Evolutionary conservation across 2,797 vertebrate species (phyloP), one percentile per base, ranked within the genome.

Genomic region (Clarias platycephalus): DNA sequence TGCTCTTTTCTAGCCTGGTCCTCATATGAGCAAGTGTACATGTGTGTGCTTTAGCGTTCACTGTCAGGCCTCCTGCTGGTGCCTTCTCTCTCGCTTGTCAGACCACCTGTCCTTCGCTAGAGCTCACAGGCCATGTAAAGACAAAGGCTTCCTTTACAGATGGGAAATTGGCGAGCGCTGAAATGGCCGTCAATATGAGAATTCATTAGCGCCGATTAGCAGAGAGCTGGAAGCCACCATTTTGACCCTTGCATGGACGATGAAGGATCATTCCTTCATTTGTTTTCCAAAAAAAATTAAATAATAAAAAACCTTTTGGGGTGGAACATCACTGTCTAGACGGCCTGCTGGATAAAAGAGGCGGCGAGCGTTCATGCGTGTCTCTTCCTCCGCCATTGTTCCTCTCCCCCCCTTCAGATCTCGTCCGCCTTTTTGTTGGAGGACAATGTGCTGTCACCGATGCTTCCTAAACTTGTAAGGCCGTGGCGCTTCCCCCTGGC

Each of bases 381-480:
- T 90, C 86, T 93, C 89, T 88, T 89, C 90, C 87, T 86, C 72
- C 77, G 24, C 91, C 90, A 94, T 95, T 95, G 93, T 95, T 91
- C 88, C 16, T 60, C 22, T 55, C 85, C 85, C 88, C 74, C 87
- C 84, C 74, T 55, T 20, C 16, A 80, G 85, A 81, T 87, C 86
- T 86, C 68, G 83, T 83, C 89, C 71, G 85, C 89, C 84, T 90
- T 89, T 93, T 95, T 95, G 94, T 95, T 85, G 81, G 53, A 81
- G 82, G 92, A 95, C 94, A 95, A 95, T 94, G 84, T 84, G 44
- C 90, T 94, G 93, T 92, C 93, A 94, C 90, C 89, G 91, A 86
- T 72, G 94, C 93, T 95, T 95, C 95, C 95, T 94, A 95, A 95
- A 95, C 93, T 94, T 95, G 94, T 94, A 91, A 92, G 92, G 91